Conservation (phyloP, 2,113 vertebrate genomes). For the Pluvialis apricaria region DNA sequence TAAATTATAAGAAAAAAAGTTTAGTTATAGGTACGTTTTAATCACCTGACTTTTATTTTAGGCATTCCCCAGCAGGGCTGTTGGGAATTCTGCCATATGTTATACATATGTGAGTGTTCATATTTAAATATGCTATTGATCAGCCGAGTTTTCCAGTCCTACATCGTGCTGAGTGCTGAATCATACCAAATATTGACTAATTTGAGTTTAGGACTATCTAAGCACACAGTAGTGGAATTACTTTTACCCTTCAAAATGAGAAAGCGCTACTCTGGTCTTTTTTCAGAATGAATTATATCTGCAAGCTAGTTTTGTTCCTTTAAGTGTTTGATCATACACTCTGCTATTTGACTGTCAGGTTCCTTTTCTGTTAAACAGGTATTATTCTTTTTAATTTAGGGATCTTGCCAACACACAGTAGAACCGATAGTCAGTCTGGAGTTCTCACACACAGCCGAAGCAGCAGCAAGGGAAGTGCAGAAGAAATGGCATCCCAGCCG, state of each 20-base stretch:
- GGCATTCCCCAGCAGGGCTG: not conserved
- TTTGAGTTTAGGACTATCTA: not conserved
- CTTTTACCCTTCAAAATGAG: not conserved
- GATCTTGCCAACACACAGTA: conserved; percentile 75
- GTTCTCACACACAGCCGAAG: conserved; percentile 85
- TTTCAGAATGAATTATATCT: not conserved
- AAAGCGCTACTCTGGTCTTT: not conserved
- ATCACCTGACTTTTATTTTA: conserved; percentile 13
- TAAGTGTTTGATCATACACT: not conserved
- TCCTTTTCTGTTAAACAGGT: not conserved
- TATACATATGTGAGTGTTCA: not conserved
- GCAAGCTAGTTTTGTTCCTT: not conserved
- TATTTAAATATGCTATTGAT: not conserved
- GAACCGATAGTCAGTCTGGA: conserved; percentile 76
- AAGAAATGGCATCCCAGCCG: conserved; percentile 79
- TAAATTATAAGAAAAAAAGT: not conserved
- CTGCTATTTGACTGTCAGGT: not conserved
- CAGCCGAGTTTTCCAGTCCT: not conserved
- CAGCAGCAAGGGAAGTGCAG: conserved; percentile 89
- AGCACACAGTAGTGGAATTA: not conserved
- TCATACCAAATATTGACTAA: not conserved
- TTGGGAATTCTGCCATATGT: conserved; percentile 12
- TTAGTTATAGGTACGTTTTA: not conserved
- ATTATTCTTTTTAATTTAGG: conserved; percentile 68
- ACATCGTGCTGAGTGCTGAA: conserved; percentile 8